phyloP scores from a whole-genome alignment of 2,113 vertebrate species.

The Callipepla californica region DNA sequence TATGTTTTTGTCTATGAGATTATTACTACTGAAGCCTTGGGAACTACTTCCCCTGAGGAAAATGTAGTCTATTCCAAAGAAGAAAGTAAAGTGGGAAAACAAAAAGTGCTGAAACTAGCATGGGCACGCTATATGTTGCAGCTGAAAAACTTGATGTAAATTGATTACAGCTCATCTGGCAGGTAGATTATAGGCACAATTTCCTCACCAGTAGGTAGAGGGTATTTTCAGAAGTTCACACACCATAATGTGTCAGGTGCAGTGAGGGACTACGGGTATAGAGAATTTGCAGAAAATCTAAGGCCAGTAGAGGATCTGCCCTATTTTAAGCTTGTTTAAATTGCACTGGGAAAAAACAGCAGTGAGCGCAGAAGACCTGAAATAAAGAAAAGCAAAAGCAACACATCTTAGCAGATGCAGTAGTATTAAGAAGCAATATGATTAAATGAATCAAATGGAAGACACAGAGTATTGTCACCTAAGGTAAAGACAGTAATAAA shows the following conservation, averaged over 20 bases:
- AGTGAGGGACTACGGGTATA: neutral
- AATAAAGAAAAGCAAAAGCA: neutral
- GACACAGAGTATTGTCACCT: neutral
- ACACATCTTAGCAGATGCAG: neutral
- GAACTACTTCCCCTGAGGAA: neutral
- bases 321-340: neutral
- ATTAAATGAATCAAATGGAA: neutral
- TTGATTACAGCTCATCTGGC: neutral
- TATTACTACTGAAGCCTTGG: neutral
- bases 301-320: neutral
- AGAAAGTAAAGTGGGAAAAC: neutral
- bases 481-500: neutral
- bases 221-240: neutral
- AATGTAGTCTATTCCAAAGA: neutral
- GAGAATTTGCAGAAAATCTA: neutral
- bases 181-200: neutral
- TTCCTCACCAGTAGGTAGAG: neutral
- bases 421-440: neutral
- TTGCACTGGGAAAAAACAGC: neutral
- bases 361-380: neutral
- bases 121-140: neutral
- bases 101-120: constrained; percentile 13
- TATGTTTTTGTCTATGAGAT: neutral
- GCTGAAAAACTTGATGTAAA: constrained; percentile 1
- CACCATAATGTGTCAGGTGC: neutral